Evolutionary conservation across 35 echinoderm and acorn worm species (phyloP), one percentile per base, ranked within the genome.

Genomic region (Holothuria glaberrima): DNA sequence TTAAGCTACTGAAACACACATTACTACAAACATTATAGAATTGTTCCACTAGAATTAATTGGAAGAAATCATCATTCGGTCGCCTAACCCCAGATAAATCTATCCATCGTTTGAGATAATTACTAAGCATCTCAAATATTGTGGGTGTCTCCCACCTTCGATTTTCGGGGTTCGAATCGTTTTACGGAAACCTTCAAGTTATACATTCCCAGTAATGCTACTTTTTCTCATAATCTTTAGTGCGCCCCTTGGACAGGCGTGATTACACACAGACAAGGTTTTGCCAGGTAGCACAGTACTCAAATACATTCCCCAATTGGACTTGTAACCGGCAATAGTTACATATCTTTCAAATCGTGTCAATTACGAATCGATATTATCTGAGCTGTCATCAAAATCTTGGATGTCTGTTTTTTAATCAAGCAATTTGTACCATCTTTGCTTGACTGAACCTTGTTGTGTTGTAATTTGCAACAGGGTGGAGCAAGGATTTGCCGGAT

Each of bases 281-380:
- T 46, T 46, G 4, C 44, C 44, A 5, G 44, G 4, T 10, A 46
- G 44, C 44, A 46, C 44, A 46, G 44, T 46, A 46, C 44, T 46
- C 44, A 46, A 10, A 46, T 46, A 46, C 44, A 46, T 46, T 10
- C 44, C 44, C 44, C 44, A 46, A 46, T 46, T 46, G 44, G 44
- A 46, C 10, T 46, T 46, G 44, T 46, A 46, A 10, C 4, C 44
- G 44, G 44, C 44, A 46, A 46, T 46, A 46, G 44, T 46, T 46
- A 46, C 4, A 46, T 46, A 46, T 46, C 10, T 46, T 10, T 46
- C 4, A 46, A 46, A 46, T 5, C 91, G 46, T 48, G 17, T 41
- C 3, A 92, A 25, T 46, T 76, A 92, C 6, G 83, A 68, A 48
- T 92, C 91, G 30, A 88, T 59, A 20, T 92, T 68, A 46, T 92